Percentiles rank a stretch among this genome's conserved stretches.
Conservation (phyloP, 2,888 invertebrate species). For the Spilarctia lutea region DNA sequence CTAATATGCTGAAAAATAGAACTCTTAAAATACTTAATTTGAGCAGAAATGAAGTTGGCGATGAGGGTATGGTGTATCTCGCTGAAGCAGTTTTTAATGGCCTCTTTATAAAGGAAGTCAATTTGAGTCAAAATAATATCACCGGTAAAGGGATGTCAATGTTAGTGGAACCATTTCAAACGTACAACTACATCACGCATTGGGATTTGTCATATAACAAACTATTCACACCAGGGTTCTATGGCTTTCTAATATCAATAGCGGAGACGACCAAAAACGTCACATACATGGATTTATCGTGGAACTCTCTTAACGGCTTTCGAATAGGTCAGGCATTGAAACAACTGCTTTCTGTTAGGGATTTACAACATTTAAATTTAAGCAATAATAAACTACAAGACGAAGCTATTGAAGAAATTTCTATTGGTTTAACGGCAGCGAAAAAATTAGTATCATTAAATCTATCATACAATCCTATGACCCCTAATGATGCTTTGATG, state of each 20-base stretch:
- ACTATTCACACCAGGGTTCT: constrained; percentile 54
- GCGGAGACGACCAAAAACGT: constrained; percentile 58
- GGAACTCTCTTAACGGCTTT: constrained; percentile 63
- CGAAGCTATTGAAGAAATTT: constrained; percentile 53
- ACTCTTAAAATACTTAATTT: constrained; percentile 61
- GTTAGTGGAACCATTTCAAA: constrained; percentile 65
- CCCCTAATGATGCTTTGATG: constrained; percentile 59
- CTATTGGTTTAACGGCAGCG: constrained; percentile 52
- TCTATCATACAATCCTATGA: constrained; percentile 71
- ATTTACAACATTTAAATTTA: constrained; percentile 60
- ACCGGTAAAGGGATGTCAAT: constrained; percentile 56
- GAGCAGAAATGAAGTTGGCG: constrained; percentile 63
- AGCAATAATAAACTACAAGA: constrained; percentile 67
- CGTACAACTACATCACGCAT: constrained; percentile 60
- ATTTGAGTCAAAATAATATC: constrained; percentile 67
- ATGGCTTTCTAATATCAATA: constrained; percentile 55
- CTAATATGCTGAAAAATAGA: constrained; percentile 57
- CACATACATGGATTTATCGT: constrained; percentile 67
- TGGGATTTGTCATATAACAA: constrained; percentile 75
- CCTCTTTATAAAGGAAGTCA: constrained; percentile 57
- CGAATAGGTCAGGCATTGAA: constrained; percentile 60
- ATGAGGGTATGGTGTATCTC: constrained; percentile 60
- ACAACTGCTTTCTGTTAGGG: constrained; percentile 53
- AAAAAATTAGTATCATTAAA: constrained; percentile 63
- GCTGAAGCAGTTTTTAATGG: constrained; percentile 59